Evolutionary conservation across 2,113 vertebrate genomes (phyloP).

Genomic region (Neolamprologus fasciatus): DNA sequence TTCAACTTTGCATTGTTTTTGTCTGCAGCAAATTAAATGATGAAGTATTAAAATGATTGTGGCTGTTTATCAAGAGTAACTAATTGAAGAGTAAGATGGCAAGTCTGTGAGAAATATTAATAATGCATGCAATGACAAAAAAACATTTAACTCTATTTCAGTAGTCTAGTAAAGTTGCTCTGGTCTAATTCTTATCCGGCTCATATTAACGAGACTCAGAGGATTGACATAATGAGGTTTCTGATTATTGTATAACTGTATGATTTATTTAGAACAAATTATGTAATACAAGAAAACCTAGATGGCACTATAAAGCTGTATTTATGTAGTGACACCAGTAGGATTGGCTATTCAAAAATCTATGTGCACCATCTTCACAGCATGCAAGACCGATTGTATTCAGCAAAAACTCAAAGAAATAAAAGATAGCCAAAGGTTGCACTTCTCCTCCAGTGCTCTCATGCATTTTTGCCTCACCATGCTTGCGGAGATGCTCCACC

Average conservation of each 20-base stretch:
- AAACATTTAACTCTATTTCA: neutral
- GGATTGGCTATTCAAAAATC: neutral
- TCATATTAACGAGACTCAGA: neutral
- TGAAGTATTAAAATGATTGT: neutral
- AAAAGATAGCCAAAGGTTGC: neutral
- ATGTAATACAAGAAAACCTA: neutral
- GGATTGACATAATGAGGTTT: neutral
- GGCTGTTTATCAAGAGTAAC: neutral
- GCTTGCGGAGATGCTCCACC: constrained; percentile 76
- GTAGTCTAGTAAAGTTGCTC: neutral
- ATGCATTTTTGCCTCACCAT: constrained; percentile 69
- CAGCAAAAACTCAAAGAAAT: neutral
- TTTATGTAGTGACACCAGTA: neutral
- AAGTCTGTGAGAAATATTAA: neutral
- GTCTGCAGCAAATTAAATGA: neutral
- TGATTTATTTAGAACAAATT: neutral
- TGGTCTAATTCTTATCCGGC: neutral
- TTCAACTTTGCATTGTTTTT: neutral
- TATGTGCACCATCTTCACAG: neutral
- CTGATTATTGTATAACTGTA: neutral
- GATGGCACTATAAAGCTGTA: neutral
- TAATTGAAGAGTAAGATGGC: neutral
- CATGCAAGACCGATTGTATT: neutral
- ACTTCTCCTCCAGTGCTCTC: neutral
- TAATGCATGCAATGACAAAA: neutral